Base-by-base conservation (phyloP, 2,113 vertebrate genomes). In the Saccopteryx leptura region DNA sequence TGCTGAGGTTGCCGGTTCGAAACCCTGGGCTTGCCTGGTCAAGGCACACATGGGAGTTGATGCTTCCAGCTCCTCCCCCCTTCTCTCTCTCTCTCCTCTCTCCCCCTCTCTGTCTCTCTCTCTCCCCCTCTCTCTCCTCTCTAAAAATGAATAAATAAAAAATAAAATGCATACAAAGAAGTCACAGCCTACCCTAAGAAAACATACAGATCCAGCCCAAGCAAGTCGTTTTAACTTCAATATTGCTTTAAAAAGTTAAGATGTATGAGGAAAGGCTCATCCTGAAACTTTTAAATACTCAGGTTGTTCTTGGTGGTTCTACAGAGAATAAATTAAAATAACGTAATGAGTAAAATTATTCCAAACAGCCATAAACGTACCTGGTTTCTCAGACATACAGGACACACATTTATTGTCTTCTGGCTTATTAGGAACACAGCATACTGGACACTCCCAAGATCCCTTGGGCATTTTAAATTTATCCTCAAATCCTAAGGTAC, bases 401-500 rank as follows among this genome's bases (percentile, higher is more conserved):
- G 99, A 98, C 92, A 99, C 98, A 98, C 99, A 99, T 97, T 99
- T 98, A 94, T 96, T 97, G 96, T 99, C 99, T 89, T 99, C 99
- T 83, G 99, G 98, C 96, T 99, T 99, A 98, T 99, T 99, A 96
- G 96, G 98, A 92, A 99, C 85, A 97, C 98, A 98, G 99, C 99
- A 99, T 88, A 98, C 98, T 0, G 98, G 98, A 98, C 99, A 99
- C 12, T 99, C 99, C 99, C 99, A 99, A 97, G 98, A 98, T 39
- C 99, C 99, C 96, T 99, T 98, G 0, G 99, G 99, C 97, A 99
- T 99, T 98, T 99, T 99, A 95, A 99, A 99, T 95, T 99, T 99
- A 91, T 99, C 99, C 97, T 98, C 99, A 88, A 99, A 99, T 33
- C 99, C 99, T 97, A 99, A 93, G 76, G 98, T 95, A 63, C 58